Percentiles rank a stretch among this genome's conserved stretches.
phyloP scores from a whole-genome alignment of 2,888 invertebrate species.

The Andrena minutula region DNA sequence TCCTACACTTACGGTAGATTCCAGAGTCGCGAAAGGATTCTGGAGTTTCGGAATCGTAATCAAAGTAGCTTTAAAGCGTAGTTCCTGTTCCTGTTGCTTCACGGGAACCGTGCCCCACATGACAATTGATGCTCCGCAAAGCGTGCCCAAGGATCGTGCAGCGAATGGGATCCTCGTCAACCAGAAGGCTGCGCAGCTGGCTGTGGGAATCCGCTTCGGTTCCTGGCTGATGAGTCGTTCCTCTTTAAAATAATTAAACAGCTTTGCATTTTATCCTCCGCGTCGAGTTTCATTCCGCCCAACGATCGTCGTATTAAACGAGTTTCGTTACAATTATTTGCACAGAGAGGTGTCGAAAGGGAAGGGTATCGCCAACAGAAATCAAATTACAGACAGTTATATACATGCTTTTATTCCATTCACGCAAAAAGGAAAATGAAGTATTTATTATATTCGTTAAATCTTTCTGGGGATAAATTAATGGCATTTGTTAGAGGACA shows the following conservation, averaged over 20 bases:
- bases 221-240: constrained; percentile 13
- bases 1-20: constrained; percentile 1
- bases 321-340: background rate
- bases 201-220: constrained; percentile 40
- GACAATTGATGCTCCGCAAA: constrained; percentile 54
- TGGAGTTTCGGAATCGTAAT: constrained; percentile 52
- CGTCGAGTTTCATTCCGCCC: background rate
- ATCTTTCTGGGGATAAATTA: background rate
- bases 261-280: constrained; percentile 8
- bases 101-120: constrained; percentile 50
- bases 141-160: constrained; percentile 39
- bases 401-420: background rate
- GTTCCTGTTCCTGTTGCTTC: constrained; percentile 61
- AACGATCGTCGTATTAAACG: background rate
- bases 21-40: constrained; percentile 26
- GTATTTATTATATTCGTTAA: background rate
- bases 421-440: background rate
- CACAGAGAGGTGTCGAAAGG: background rate
- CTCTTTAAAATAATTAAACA: constrained; percentile 13
- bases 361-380: no score
- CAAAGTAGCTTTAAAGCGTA: constrained; percentile 62
- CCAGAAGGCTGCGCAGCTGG: background rate
- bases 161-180: constrained; percentile 22
- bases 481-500: background rate
- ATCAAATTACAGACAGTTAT: background rate